These are phyloP conservation scores for Bactericera cockerelli DNA, from an alignment of 1,140 invertebrate genomes.

Conservation along the genomic window DNA sequence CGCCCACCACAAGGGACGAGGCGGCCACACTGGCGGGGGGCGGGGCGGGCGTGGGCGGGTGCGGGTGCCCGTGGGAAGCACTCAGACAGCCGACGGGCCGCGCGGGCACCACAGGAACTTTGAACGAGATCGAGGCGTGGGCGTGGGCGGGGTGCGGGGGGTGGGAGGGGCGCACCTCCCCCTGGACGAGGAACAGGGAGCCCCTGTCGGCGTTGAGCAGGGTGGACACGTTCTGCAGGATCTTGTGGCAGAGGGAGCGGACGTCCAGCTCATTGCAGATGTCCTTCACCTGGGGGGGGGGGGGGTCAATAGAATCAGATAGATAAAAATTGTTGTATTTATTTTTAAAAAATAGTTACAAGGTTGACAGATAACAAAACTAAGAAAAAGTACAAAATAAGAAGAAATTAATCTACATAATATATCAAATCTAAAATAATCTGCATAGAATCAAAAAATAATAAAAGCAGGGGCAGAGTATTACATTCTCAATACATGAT, in stretches of 20 bases:
- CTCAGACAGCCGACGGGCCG: background rate
- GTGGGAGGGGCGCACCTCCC: constrained; percentile 32
- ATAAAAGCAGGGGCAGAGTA: too few species aligned
- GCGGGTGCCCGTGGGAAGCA: background rate
- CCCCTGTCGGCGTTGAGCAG: constrained; percentile 81
- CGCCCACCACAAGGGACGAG: constrained; percentile 23
- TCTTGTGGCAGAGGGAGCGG: constrained; percentile 84
- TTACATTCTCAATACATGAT: too few species aligned
- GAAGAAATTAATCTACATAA: too few species aligned
- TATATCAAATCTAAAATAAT: too few species aligned
- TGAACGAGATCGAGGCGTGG: constrained; percentile 12
- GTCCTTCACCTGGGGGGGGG: constrained; percentile 71
- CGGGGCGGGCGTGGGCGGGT: background rate
- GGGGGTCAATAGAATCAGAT: too few species aligned
- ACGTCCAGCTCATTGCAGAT: constrained; percentile 93
- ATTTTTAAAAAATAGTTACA: too few species aligned
- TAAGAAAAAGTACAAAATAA: too few species aligned
- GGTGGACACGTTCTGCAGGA: constrained; percentile 86
- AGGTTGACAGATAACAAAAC: too few species aligned
- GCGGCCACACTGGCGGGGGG: constrained; percentile 8
- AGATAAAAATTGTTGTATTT: too few species aligned
- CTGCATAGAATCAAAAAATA: too few species aligned
- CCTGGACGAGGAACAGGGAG: constrained; percentile 83
- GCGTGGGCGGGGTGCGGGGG: background rate
- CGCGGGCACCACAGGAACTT: background rate